Percentiles rank a stretch among this genome's conserved stretches.
These are phyloP conservation scores for Lasioglossum oenotherae DNA, from an alignment of 2,888 invertebrate species.

Conservation along the genomic window DNA sequence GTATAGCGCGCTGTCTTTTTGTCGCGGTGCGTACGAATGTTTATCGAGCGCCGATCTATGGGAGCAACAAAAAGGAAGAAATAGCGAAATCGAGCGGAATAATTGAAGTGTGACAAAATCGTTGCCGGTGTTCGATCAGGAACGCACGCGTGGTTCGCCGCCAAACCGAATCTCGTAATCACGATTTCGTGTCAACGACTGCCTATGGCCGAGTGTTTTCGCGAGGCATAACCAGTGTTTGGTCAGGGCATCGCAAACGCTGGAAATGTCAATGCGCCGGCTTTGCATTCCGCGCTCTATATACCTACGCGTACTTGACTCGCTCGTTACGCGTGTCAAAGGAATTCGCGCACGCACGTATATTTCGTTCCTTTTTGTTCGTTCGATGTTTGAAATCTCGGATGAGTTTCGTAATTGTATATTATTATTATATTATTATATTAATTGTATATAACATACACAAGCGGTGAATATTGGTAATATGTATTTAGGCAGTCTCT, in stretches of 20 bases:
- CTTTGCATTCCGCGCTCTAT: not conserved
- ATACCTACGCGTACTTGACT: not conserved
- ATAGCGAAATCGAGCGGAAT: constrained; percentile 36
- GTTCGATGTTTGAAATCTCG: not conserved
- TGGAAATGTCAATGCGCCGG: constrained; percentile 14
- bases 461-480: not conserved
- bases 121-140: not conserved
- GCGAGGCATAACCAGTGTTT: constrained; percentile 11
- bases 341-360: not conserved
- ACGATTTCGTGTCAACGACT: constrained; percentile 26
- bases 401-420: not conserved
- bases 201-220: not conserved
- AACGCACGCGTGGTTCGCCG: not conserved
- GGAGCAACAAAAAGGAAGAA: not conserved
- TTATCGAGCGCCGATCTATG: not conserved
- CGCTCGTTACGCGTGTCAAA: not conserved
- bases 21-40: not conserved
- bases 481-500: not conserved
- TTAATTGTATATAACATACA: no score
- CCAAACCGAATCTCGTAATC: not conserved
- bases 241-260: not conserved
- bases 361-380: not conserved
- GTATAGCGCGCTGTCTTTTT: no score
- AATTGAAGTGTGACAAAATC: constrained; percentile 48
- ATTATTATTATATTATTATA: no score